phyloP scores from a whole-genome alignment of 2,888 invertebrate genomes.

The Argynnis bischoffii region DNA sequence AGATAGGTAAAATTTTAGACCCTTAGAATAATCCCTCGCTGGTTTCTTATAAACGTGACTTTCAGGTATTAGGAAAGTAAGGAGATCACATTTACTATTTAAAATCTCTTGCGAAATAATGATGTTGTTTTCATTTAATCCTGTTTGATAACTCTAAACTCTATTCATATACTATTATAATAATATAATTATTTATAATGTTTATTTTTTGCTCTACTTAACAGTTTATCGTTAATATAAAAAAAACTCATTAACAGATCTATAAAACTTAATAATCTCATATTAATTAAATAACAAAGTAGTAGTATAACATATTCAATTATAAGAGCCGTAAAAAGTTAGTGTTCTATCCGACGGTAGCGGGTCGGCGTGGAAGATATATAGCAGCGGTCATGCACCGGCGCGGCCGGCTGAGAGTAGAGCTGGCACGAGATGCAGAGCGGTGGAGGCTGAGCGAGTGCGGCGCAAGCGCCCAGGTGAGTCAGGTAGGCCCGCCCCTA shows the following conservation, averaged over 20 bases:
- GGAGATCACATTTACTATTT: background rate
- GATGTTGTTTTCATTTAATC: background rate
- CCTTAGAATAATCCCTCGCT: conserved; percentile 53
- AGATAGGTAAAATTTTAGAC: conserved; percentile 70
- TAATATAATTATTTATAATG: no score
- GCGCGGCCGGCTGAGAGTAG: conserved; percentile 42
- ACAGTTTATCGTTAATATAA: no score
- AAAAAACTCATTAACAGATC: no score
- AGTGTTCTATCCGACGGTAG: conserved; percentile 30
- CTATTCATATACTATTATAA: background rate
- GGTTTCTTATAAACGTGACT: conserved; percentile 36
- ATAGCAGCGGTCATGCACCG: conserved; percentile 38
- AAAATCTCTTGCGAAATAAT: conserved; percentile 3
- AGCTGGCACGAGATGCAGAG: conserved; percentile 48
- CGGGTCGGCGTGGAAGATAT: conserved; percentile 15
- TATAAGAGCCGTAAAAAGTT: conserved; percentile 38
- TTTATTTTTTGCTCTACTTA: no score
- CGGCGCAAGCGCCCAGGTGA: conserved; percentile 81
- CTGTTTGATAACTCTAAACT: background rate
- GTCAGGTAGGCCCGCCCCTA: conserved; percentile 80
- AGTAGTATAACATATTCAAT: conserved; percentile 27
- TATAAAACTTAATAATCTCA: background rate
- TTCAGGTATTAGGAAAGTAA: conserved; percentile 10
- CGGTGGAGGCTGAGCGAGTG: conserved; percentile 65
- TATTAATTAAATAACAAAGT: conserved; percentile 17